These are phyloP conservation scores for Netelia inedita DNA, from an alignment of 2,888 invertebrate species.

Conservation along the genomic window DNA sequence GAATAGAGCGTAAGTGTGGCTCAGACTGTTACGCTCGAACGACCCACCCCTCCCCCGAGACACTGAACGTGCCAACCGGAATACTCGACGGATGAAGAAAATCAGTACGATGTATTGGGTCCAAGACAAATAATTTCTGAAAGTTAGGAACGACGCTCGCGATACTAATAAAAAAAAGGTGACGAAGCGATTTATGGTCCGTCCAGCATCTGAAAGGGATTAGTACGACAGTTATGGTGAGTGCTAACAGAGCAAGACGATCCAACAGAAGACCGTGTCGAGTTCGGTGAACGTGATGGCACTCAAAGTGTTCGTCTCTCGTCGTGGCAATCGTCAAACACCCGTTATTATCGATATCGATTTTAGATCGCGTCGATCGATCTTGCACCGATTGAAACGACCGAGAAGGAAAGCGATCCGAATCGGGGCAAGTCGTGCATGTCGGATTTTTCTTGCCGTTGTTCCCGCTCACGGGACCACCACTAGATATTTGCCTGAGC, in stretches of 20 bases:
- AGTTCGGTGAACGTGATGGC: background rate
- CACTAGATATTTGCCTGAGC: background rate
- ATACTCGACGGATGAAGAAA: conserved; percentile 23
- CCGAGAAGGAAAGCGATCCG: conserved; percentile 50
- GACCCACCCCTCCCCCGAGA: background rate
- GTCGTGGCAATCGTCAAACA: background rate
- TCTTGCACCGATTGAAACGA: conserved; percentile 1
- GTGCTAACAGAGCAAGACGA: background rate
- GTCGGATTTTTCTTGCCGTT: conserved; percentile 43
- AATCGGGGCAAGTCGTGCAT: conserved; percentile 64
- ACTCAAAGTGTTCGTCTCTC: background rate
- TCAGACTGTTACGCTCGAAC: conserved; percentile 29
- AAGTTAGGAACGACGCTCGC: conserved; percentile 24
- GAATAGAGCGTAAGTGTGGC: background rate
- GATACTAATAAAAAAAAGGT: background rate
- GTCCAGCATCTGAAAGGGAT: background rate
- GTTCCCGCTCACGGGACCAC: background rate
- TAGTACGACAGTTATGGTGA: conserved; percentile 1
- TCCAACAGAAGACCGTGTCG: conserved; percentile 21
- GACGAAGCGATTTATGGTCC: background rate
- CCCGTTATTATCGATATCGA: background rate
- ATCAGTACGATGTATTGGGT: conserved; percentile 3
- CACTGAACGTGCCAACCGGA: background rate
- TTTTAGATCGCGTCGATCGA: conserved; percentile 12
- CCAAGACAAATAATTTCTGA: conserved; percentile 12